Evolutionary conservation across 2,113 vertebrate genomes (phyloP), one percentile per base, ranked within the genome.

Genomic region (Galbula dea): DNA sequence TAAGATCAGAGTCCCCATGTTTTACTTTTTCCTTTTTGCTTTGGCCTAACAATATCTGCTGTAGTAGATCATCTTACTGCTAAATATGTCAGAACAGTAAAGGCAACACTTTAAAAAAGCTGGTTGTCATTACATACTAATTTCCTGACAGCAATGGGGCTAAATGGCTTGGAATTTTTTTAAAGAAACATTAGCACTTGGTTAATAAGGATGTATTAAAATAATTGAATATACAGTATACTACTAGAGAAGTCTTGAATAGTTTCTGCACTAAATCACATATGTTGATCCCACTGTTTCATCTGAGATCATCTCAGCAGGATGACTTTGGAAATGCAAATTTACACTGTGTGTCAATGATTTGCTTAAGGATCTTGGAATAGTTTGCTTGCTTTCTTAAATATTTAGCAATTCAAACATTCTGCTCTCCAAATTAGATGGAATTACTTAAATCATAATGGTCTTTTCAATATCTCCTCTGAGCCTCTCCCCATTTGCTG

Each of bases 301-400:
- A 92, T 95, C 83, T 92, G 89, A 93, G 83, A 95, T 94, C 71
- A 79, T 89, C 95, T 94, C 95, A 91, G 95, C 94, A 92, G 93
- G 66, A 79, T 91, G 54, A 79, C 88, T 95, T 58, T 65, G 91
- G 89, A 96, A 96, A 96, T 95, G 93, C 86, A 96, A 95, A 97
- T 95, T 95, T 97, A 68, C 54, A n/a, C 72, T 94, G 88, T 76
- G 34, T 93, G 68, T 94, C 95, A 97, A 59, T 89, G 69, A 94
- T 77, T 92, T 8, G 0, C 46, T 83, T 74, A 88, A 92, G 66
- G 32, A 89, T 81, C 49, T 85, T 78, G 39, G 39, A 78, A 95
- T 67, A 65, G 61, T 76, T 95, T 93, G 27, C 83, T 55, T 89
- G 20, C 51, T 88, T 77, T 92, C 46, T 73, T 91, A 21, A 94